Percentiles rank a stretch among this genome's conserved stretches.
Conservation (phyloP, 2,113 vertebrate species). For the Lipophrys pholis region DNA sequence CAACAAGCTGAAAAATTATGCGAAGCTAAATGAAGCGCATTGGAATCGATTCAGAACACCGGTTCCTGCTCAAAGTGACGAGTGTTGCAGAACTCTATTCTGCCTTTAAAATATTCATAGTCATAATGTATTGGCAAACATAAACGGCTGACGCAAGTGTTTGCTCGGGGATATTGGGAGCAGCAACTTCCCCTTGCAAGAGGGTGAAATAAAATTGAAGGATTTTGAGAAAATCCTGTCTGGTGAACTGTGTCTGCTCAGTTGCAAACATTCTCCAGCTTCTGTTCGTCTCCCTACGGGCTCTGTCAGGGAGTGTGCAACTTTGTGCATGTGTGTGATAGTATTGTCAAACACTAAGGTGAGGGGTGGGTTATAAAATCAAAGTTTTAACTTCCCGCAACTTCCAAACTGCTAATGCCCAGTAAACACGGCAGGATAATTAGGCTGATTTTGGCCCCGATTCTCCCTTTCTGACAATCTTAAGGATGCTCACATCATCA, state of each 20-base stretch:
- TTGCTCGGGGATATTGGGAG: constrained; percentile 65
- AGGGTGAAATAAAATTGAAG: constrained; percentile 67
- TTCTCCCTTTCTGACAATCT: too few species aligned
- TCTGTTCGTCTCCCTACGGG: constrained; percentile 50
- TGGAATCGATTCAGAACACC: constrained; percentile 18
- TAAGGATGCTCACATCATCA: too few species aligned
- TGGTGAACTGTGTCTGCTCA: constrained; percentile 63
- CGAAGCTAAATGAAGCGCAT: background rate
- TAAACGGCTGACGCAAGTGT: constrained; percentile 72
- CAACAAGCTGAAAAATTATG: background rate
- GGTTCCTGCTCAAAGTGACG: constrained; percentile 9
- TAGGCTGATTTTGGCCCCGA: too few species aligned
- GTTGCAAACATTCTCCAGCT: constrained; percentile 61
- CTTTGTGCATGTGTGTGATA: background rate
- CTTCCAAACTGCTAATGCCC: constrained; percentile 16
- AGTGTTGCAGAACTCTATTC: constrained; percentile 38
- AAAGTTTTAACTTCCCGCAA: constrained; percentile 48
- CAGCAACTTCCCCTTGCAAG: constrained; percentile 45
- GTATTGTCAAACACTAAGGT: constrained; percentile 22
- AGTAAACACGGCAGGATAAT: too few species aligned
- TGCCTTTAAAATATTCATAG: constrained; percentile 68
- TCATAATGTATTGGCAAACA: constrained; percentile 64
- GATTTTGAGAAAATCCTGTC: constrained; percentile 73
- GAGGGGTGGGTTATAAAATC: constrained; percentile 44
- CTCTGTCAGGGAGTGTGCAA: background rate